Percentiles rank a stretch among this genome's conserved stretches.
These are phyloP conservation scores for Amphipyra berbera DNA, from an alignment of 2,888 invertebrate species.

Conservation along the genomic window DNA sequence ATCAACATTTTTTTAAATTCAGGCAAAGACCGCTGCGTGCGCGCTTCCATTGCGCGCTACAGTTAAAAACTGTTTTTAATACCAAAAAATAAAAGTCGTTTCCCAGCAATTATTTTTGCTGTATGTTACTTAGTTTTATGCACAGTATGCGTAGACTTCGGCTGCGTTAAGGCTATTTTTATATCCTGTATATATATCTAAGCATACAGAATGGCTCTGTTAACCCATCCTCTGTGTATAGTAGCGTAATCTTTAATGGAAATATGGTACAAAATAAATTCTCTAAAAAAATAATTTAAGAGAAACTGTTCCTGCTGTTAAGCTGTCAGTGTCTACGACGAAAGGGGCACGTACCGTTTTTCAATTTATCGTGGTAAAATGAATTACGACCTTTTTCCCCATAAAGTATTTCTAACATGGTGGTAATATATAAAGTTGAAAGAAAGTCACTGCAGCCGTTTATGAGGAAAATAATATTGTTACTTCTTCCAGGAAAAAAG, in stretches of 20 bases:
- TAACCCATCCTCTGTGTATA: no score
- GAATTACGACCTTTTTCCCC: constrained; percentile 28
- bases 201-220: no score
- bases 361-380: constrained; percentile 37
- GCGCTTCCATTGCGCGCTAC: no score
- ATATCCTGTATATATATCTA: no score
- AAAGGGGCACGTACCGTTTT: constrained; percentile 23
- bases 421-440: constrained; percentile 21
- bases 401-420: constrained; percentile 27
- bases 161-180: no score
- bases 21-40: no score
- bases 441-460: constrained; percentile 8
- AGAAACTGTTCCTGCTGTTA: not conserved
- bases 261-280: not conserved
- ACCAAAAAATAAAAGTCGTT: no score
- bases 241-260: not conserved
- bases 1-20: no score
- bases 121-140: no score
- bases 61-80: no score
- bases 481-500: constrained; percentile 1
- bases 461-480: constrained; percentile 11
- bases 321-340: constrained; percentile 1
- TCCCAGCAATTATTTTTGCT: no score
- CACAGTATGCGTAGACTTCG: no score
- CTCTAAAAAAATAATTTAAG: not conserved